These are phyloP conservation scores for Heliconius congener DNA, from an alignment of 1,140 invertebrate genomes.

Conservation along the genomic window DNA sequence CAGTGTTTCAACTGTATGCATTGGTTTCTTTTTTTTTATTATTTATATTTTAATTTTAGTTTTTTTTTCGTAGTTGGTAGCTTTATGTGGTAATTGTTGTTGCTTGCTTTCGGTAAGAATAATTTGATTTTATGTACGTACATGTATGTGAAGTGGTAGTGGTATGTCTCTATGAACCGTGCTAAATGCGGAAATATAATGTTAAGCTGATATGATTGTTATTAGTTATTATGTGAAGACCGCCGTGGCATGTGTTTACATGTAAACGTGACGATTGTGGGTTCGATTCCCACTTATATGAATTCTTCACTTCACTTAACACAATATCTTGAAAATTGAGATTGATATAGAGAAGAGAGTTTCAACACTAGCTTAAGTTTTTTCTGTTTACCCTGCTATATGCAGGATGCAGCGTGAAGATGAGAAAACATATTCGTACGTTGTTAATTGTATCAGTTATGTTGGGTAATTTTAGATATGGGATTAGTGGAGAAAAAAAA, in stretches of 20 bases:
- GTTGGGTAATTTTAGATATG: neutral
- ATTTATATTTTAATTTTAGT: constrained; percentile 16
- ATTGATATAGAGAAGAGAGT: too few relatives aligned
- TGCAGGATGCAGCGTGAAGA: neutral
- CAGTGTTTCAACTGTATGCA: constrained; percentile 83
- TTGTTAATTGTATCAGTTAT: neutral
- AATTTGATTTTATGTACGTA: neutral
- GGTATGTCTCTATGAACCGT: too few relatives aligned
- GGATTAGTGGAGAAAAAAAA: neutral
- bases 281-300: too few relatives aligned
- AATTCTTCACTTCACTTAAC: neutral
- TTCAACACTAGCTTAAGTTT: too few relatives aligned
- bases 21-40: constrained; percentile 52
- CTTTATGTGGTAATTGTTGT: constrained; percentile 18
- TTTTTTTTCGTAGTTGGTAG: neutral
- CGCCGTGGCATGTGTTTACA: too few relatives aligned
- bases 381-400: too few relatives aligned
- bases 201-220: too few relatives aligned
- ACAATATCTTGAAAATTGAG: neutral
- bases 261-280: too few relatives aligned
- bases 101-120: neutral
- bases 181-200: too few relatives aligned
- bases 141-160: neutral
- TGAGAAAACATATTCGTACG: neutral
- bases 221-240: too few relatives aligned